A percentile compares a stretch with the other conserved stretches of the same genome.
These are phyloP conservation scores for Dendronephthya gigantea DNA, from an alignment of 64 coral and sea anemone genomes.

Conservation along the genomic window DNA sequence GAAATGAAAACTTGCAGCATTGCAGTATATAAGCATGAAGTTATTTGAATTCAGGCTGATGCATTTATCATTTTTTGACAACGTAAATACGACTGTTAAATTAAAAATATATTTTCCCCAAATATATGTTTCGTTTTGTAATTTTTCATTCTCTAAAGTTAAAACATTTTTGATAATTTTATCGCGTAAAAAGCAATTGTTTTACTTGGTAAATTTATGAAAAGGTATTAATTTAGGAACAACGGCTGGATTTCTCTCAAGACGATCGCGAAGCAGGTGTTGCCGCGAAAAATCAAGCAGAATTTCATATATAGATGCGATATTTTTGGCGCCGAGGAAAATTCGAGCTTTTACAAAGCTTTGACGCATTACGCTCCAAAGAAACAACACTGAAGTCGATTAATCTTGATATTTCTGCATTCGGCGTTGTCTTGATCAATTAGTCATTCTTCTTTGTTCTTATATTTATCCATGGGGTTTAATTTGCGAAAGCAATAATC, in stretches of 20 bases:
- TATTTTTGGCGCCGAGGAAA: background rate
- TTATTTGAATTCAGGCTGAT: too few species aligned
- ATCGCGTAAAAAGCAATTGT: background rate
- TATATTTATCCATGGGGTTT: background rate
- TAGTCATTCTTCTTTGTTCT: background rate
- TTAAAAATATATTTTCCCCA: background rate
- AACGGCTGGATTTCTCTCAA: background rate
- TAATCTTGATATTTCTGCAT: background rate
- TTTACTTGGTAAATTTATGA: background rate
- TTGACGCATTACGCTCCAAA: background rate
- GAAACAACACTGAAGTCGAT: background rate
- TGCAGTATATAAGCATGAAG: too few species aligned
- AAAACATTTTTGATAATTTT: background rate
- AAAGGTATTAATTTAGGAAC: background rate
- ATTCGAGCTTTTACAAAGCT: background rate
- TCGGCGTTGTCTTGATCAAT: background rate
- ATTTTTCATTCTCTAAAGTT: background rate
- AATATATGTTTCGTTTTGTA: background rate
- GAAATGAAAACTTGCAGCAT: too few species aligned
- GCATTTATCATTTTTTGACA: too few species aligned
- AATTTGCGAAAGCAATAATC: background rate
- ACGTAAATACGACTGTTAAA: too few species aligned
- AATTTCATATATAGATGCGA: background rate
- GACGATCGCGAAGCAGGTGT: background rate
- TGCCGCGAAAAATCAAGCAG: background rate